Conservation (phyloP, 2,888 invertebrate genomes). For the Frankliniella intonsa region DNA sequence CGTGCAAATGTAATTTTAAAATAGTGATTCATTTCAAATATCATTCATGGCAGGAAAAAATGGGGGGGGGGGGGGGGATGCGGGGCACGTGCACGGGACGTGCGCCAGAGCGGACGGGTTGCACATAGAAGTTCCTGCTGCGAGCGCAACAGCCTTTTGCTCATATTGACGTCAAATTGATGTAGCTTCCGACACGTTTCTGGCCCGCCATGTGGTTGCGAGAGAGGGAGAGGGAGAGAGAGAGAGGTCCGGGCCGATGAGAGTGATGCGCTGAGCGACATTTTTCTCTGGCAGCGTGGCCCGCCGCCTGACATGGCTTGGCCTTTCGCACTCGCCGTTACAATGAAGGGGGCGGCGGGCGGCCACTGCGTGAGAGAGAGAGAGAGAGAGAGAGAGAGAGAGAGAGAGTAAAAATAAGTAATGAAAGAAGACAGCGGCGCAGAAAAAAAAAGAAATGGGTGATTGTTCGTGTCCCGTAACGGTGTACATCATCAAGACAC, state of each 20-base stretch:
- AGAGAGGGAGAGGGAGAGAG: background rate
- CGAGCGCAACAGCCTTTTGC: background rate
- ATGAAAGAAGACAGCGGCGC: background rate
- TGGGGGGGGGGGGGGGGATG: no score
- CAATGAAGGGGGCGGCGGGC: background rate
- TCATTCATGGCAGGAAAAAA: no score
- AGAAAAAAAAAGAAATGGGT: background rate
- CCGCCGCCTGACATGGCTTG: background rate
- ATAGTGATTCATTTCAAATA: no score
- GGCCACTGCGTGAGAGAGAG: background rate
- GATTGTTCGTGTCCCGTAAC: background rate
- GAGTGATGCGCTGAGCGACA: constrained; percentile 6
- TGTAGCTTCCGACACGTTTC: background rate
- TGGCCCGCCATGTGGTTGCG: background rate
- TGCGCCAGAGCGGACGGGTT: no score
- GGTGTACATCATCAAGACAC: background rate
- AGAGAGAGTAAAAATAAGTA: background rate
- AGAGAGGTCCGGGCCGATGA: background rate
- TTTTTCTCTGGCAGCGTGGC: background rate
- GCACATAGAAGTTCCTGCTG: no score
- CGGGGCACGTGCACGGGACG: background rate
- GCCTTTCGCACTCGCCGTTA: background rate
- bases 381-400: background rate
- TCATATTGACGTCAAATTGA: background rate
- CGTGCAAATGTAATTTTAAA: no score